These are phyloP conservation scores for Sphenopsis melanotis DNA, from an alignment of 2,797 vertebrate genomes.

Conservation along the genomic window DNA sequence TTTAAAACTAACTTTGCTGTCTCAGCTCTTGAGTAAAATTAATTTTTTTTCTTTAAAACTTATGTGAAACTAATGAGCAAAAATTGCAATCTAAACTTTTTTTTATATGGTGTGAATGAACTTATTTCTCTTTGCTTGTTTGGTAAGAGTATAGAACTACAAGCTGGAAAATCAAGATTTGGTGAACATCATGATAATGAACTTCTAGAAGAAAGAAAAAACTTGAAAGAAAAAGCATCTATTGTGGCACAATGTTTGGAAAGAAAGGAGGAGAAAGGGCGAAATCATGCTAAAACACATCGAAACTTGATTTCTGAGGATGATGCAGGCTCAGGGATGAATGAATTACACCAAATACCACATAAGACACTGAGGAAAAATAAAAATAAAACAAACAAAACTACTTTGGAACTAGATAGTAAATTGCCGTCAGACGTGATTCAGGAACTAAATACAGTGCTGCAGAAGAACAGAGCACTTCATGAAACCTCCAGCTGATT, in stretches of 20 bases:
- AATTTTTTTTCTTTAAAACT: not conserved
- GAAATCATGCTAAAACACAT: conserved; percentile 36
- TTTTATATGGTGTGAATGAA: not conserved
- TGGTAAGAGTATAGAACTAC: conserved; percentile 50
- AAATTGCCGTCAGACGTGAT: conserved; percentile 83
- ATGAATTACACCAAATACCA: not conserved
- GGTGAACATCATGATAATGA: not conserved
- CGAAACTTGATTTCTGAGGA: conserved; percentile 49
- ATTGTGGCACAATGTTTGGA: conserved; percentile 66
- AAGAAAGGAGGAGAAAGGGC: conserved; percentile 56
- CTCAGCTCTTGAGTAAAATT: not conserved
- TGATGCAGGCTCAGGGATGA: not conserved
- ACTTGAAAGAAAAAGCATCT: conserved; percentile 64
- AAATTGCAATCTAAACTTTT: not conserved
- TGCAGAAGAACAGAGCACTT: conserved; percentile 78
- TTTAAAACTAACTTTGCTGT: not conserved
- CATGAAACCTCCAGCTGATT: conserved; percentile 49
- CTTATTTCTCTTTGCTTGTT: conserved; percentile 1
- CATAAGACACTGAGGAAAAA: conserved; percentile 46
- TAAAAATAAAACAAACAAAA: conserved; percentile 41
- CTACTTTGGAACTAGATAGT: conserved; percentile 41
- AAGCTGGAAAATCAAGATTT: conserved; percentile 28
- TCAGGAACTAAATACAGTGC: conserved; percentile 83
- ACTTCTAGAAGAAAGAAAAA: conserved; percentile 1
- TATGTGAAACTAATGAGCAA: not conserved